Base-by-base conservation (phyloP, 2,888 invertebrate species). In the Galeopsomyia nigrocyanea region DNA sequence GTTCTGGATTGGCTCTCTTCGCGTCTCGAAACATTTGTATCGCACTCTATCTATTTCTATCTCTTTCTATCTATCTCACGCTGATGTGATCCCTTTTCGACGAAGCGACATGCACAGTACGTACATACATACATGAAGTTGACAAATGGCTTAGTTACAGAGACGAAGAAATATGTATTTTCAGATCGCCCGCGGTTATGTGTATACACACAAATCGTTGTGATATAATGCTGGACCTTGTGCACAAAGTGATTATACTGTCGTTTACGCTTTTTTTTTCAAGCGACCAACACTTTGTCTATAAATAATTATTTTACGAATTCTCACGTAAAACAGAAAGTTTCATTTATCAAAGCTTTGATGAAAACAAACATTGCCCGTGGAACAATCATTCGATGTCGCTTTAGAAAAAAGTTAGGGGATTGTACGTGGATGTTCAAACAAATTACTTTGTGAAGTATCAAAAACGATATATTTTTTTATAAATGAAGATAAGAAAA, bases 361-460 rank as follows among this genome's bases (percentile, higher is more conserved):
- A 3, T 31, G 39, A 39, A 3, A 10, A 39, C 39, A 39, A 39
- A 39, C 39, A 39, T 39, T 39, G 39, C 39, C 10, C 16, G 17
- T 31, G 16, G 17, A 31, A 58, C 58, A 31, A 16, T 46, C n/a
- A n/a, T 9, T 2, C 31, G 31, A 16, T 16, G 26, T 56, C 19
- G 17, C 51, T 71, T 49, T 22, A 55, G n/a, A 39, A 61, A 63
- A 55, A 10, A 7, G 69, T 53, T 58, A 69, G 66, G 53, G 58
- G 7, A 21, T 22, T 51, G 1, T 57, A 62, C 71, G 55, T 69
- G 58, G 63, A 63, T 69, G 75, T 72, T 75, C 72, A 72, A n/a
- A 75, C 72, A 75, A 22, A 72, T 50, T 63, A 75, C 69, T 60
- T 67, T 72, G 71, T 75, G 63, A 69, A 71, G 75, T 63, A 69